Evolutionary conservation across 2,113 vertebrate genomes (phyloP).

Genomic region (Rhea pennata): DNA sequence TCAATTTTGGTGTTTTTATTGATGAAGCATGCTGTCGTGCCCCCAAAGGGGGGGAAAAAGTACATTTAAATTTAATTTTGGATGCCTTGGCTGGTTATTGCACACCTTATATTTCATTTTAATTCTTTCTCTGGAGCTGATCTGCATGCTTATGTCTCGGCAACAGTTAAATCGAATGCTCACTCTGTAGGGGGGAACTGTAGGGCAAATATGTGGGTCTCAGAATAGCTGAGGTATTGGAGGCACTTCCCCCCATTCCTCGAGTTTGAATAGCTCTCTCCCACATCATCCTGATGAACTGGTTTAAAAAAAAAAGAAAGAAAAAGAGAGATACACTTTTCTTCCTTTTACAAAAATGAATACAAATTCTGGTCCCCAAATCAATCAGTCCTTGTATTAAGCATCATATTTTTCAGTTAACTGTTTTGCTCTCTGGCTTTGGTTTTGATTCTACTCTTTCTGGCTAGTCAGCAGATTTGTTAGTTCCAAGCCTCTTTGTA

Average conservation of each 20-base stretch:
- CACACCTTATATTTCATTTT: background rate
- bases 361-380: background rate
- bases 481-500: background rate
- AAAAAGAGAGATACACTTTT: background rate
- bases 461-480: background rate
- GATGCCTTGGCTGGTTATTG: background rate
- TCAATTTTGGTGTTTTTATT: background rate
- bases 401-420: background rate
- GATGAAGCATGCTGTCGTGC: background rate
- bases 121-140: background rate
- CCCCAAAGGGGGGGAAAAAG: background rate
- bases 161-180: background rate
- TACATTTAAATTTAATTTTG: background rate
- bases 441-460: background rate
- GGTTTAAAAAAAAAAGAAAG: background rate
- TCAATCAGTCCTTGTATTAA: background rate
- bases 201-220: background rate
- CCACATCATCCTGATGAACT: background rate
- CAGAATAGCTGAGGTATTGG: background rate
- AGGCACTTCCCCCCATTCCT: background rate
- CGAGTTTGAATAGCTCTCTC: background rate
- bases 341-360: background rate
- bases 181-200: background rate
- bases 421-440: background rate
- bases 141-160: background rate